Percentiles rank a stretch among this genome's conserved stretches.
These are phyloP conservation scores for Octodonta nipae DNA, from an alignment of 2,888 invertebrate species.

Conservation along the genomic window DNA sequence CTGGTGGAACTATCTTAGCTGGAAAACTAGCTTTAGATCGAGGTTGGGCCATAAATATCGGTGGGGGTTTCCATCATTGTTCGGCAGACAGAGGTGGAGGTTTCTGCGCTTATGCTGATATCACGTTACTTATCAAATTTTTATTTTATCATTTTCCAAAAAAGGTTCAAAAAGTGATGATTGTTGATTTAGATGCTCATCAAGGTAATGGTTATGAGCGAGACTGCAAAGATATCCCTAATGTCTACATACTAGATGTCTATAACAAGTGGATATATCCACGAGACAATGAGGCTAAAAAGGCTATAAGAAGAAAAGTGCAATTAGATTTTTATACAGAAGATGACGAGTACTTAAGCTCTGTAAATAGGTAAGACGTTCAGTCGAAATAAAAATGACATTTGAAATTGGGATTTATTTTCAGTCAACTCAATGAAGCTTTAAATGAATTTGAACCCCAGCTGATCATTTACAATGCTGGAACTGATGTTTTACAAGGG, in stretches of 20 bases:
- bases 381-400: no score
- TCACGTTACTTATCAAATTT: conserved; percentile 61
- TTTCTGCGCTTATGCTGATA: conserved; percentile 84
- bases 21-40: conserved; percentile 68
- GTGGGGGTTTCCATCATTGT: conserved; percentile 87
- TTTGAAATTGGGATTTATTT: conserved; percentile 19
- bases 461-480: conserved; percentile 83
- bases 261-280: conserved; percentile 76
- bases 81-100: conserved; percentile 63
- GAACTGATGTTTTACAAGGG: conserved; percentile 68
- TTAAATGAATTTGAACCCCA: conserved; percentile 62
- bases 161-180: conserved; percentile 55
- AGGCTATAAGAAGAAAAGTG: conserved; percentile 54
- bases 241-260: conserved; percentile 78
- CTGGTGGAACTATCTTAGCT: conserved; percentile 71
- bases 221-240: conserved; percentile 53
- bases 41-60: conserved; percentile 82
- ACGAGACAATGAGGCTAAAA: conserved; percentile 57
- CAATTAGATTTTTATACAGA: conserved; percentile 47
- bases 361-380: conserved; percentile 47
- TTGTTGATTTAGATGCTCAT: conserved; percentile 84
- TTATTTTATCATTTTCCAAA: conserved; percentile 43
- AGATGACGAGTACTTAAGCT: conserved; percentile 55
- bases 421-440: conserved; percentile 54
- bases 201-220: conserved; percentile 83